Conservation (phyloP, 2,797 vertebrate species). For the Anguilla pacifica region DNA sequence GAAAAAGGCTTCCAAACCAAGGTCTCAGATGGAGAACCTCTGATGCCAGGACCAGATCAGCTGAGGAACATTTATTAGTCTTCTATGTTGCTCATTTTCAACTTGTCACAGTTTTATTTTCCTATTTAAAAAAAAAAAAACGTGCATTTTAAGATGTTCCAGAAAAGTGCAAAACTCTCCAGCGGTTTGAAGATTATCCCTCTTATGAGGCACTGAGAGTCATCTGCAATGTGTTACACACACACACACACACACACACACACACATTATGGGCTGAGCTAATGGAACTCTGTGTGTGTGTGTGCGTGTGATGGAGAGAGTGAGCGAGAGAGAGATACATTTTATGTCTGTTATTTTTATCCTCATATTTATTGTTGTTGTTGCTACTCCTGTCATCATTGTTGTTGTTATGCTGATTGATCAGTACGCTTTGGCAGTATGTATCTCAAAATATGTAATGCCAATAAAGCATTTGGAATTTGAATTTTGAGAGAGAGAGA, state of each 20-base stretch:
- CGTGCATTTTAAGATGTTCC: slow-evolving; percentile 39
- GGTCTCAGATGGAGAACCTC: slow-evolving; percentile 53
- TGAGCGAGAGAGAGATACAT: neutral
- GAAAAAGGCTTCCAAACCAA: slow-evolving; percentile 41
- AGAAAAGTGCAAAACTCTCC: slow-evolving; percentile 45
- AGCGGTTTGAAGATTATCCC: slow-evolving; percentile 43
- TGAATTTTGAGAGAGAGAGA: too few species aligned
- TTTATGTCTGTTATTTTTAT: too few species aligned
- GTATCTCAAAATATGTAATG: too few species aligned
- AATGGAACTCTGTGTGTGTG: neutral
- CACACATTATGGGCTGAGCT: slow-evolving; percentile 9
- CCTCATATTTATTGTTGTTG: too few species aligned
- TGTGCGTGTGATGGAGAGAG: neutral
- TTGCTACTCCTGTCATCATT: too few species aligned
- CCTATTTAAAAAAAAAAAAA: slow-evolving; percentile 37
- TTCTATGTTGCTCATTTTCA: slow-evolving; percentile 61
- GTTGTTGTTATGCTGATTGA: too few species aligned
- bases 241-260: slow-evolving; percentile 49
- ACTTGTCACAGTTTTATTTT: slow-evolving; percentile 60
- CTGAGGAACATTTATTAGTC: slow-evolving; percentile 54
- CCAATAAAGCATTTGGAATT: too few species aligned
- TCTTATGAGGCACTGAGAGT: slow-evolving; percentile 44
- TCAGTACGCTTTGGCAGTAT: too few species aligned
- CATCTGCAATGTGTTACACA: slow-evolving; percentile 46
- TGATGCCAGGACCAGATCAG: slow-evolving; percentile 48